These are phyloP conservation scores for Archivesica marissinica DNA, from an alignment of 1,140 invertebrate species.

Conservation along the genomic window DNA sequence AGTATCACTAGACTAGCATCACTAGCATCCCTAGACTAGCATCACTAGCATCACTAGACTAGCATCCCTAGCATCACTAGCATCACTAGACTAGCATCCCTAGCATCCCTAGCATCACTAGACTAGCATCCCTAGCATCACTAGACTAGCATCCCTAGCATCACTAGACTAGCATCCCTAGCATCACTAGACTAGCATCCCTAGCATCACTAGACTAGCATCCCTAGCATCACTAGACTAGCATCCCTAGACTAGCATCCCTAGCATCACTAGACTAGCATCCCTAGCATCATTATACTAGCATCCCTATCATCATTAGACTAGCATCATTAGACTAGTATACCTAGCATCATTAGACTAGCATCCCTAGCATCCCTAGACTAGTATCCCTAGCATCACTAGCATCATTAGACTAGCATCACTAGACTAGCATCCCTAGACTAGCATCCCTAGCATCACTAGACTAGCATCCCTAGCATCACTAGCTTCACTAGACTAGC, in stretches of 20 bases:
- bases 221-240: background rate
- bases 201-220: background rate
- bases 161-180: background rate
- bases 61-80: background rate
- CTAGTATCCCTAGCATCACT: background rate
- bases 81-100: background rate
- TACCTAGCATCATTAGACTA: background rate
- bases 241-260: background rate
- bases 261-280: background rate
- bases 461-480: background rate
- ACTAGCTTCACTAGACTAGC: background rate
- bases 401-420: background rate
- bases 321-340: background rate
- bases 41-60: background rate
- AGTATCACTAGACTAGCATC: background rate
- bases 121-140: background rate
- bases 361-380: background rate
- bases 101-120: background rate
- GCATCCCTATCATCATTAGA: background rate
- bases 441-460: background rate
- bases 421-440: too few relatives aligned
- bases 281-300: background rate
- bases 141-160: background rate
- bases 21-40: background rate
- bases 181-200: background rate